A percentile compares a stretch with the other conserved stretches of the same genome.
Conservation (phyloP, 2,113 vertebrate genomes). For the Trogon surrucura region DNA sequence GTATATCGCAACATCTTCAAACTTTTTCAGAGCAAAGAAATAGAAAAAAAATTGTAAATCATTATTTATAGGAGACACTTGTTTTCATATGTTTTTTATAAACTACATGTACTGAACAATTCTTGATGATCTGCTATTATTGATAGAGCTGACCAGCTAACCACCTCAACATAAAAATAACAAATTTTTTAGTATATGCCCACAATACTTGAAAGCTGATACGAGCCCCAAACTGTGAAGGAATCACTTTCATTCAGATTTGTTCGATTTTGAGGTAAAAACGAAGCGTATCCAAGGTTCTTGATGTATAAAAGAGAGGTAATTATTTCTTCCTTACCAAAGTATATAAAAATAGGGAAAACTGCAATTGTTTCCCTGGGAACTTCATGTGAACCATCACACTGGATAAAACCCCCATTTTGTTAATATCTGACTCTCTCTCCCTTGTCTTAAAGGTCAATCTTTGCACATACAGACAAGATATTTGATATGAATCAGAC, state of each 20-base stretch:
- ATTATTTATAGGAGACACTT: neutral
- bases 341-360: neutral
- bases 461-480: neutral
- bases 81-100: neutral
- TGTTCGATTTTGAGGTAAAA: neutral
- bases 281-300: neutral
- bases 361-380: neutral
- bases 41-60: rapidly evolving
- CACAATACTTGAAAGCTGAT: neutral
- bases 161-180: neutral
- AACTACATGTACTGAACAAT: neutral
- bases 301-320: neutral
- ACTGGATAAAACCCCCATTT: rapidly evolving
- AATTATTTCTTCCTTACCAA: neutral
- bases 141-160: neutral
- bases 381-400: neutral
- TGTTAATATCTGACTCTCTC: neutral
- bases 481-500: neutral
- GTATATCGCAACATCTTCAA: neutral
- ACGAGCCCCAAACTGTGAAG: neutral
- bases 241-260: neutral
- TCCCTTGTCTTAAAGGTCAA: neutral
- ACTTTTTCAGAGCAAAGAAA: neutral
- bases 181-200: neutral
- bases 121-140: neutral